Evolutionary conservation across 2,888 invertebrate species (phyloP).

Genomic region (Melanophora roralis): DNA sequence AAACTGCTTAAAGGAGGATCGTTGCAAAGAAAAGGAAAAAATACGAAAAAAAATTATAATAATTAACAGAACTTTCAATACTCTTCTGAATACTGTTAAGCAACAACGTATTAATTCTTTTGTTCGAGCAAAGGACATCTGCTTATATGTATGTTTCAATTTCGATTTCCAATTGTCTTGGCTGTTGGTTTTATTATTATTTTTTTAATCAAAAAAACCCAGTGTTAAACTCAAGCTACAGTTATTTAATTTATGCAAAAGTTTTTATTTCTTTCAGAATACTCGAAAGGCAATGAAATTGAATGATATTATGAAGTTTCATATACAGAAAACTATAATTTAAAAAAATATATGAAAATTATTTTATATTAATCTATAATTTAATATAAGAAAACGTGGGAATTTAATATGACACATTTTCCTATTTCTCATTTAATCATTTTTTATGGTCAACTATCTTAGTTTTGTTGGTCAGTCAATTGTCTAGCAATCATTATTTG

Average conservation of each 20-base stretch:
- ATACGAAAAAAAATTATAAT: constrained; percentile 59
- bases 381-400: constrained; percentile 56
- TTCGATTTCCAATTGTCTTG: constrained; percentile 44
- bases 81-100: constrained; percentile 6
- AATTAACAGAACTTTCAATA: constrained; percentile 60
- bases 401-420: constrained; percentile 7
- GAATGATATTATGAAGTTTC: neutral
- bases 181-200: neutral
- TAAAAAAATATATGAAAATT: no score
- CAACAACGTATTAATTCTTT: constrained; percentile 46
- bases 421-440: neutral
- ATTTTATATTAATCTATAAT: neutral
- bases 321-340: constrained; percentile 8
- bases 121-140: constrained; percentile 57
- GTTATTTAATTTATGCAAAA: constrained; percentile 62
- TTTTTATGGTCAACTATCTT: constrained; percentile 5
- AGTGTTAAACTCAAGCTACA: constrained; percentile 28
- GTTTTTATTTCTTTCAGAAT: constrained; percentile 2
- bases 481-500: constrained; percentile 58
- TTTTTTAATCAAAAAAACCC: neutral
- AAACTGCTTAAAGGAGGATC: constrained; percentile 54
- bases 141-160: constrained; percentile 62
- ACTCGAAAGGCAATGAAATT: neutral
- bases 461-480: constrained; percentile 20
- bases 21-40: neutral